These are phyloP conservation scores for Pristionchus arcanus DNA, from an alignment of 2,888 invertebrate species.

Conservation along the genomic window DNA sequence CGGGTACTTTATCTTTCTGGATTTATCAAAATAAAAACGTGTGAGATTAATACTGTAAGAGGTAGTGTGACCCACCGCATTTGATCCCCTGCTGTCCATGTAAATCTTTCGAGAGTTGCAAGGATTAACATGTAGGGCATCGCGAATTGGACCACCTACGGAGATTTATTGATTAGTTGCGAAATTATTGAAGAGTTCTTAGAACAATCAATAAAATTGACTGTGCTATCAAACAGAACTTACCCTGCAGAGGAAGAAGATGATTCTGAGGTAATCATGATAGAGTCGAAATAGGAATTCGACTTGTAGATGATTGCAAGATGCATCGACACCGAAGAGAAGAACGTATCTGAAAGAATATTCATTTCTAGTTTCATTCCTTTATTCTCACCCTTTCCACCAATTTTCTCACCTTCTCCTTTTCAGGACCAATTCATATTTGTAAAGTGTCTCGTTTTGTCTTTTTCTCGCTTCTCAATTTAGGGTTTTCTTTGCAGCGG, in stretches of 20 bases:
- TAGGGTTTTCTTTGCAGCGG: background rate
- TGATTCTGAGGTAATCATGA: constrained; percentile 65
- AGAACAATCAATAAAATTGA: background rate
- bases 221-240: background rate
- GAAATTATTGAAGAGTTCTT: background rate
- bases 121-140: constrained; percentile 70
- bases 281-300: constrained; percentile 65
- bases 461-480: background rate
- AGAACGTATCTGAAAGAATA: constrained; percentile 60
- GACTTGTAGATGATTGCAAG: constrained; percentile 50
- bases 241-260: constrained; percentile 67
- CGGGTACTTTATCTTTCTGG: constrained; percentile 26
- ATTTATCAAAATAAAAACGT: constrained; percentile 14
- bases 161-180: background rate
- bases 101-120: constrained; percentile 69
- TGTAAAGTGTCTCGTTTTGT: background rate
- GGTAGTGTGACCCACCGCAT: constrained; percentile 59
- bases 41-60: constrained; percentile 8
- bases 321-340: constrained; percentile 70
- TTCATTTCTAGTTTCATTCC: background rate
- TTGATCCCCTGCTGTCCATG: constrained; percentile 67
- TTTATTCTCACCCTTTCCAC: background rate
- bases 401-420: background rate
- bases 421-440: constrained; percentile 11
- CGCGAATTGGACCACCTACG: constrained; percentile 67